Evolutionary conservation across 2,797 vertebrate genomes (phyloP), one percentile per base, ranked within the genome.

Genomic region (Lithobates sylvaticus): DNA sequence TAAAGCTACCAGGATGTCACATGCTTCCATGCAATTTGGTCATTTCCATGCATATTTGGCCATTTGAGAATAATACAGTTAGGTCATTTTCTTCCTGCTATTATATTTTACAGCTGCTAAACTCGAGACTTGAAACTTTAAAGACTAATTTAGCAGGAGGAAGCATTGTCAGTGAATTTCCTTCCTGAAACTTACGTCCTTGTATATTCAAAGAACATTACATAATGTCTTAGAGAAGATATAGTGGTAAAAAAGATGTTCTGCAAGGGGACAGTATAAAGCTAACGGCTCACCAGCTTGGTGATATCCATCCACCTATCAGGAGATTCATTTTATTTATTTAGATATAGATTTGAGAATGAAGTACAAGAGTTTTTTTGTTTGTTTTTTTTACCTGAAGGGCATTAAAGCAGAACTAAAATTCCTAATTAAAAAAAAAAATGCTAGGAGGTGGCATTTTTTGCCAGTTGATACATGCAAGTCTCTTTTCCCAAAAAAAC

Each of bases 61-160:
- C 65, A 5, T 26, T 29, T 27, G 65, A 4, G 26, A 67, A 67
- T 15, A 5, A 12, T 26, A n/a, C 61, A 23, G 26, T 75, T 74
- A 76, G 65, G 39, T n/a, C 42, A 34, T 54, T 32, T 50, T 61
- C 54, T 34, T 82, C 32, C 64, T 42, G 32, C 65, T 77, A 86
- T 86, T 86, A 73, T 86, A 77, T 77, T 23, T 61, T 18, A 18
- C 83, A 77, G 73, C 79, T 86, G 84, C 61, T 50, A 86, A 67
- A 32, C 64, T 42, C 8, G 76, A 81, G 71, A 54, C n/a, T 64
- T 65, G 71, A 21, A 79, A 34, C 47, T 27, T 58, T 73, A 12
- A 47, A 54, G 81, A 83, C 42, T 29, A 74, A 47, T 29, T 65
- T 42, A 39, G 50, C 23, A 73, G 27, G 65, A 47, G 32, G 79